Base-by-base conservation (phyloP, 2,113 vertebrate genomes). In the Paramisgurnus dabryanus region DNA sequence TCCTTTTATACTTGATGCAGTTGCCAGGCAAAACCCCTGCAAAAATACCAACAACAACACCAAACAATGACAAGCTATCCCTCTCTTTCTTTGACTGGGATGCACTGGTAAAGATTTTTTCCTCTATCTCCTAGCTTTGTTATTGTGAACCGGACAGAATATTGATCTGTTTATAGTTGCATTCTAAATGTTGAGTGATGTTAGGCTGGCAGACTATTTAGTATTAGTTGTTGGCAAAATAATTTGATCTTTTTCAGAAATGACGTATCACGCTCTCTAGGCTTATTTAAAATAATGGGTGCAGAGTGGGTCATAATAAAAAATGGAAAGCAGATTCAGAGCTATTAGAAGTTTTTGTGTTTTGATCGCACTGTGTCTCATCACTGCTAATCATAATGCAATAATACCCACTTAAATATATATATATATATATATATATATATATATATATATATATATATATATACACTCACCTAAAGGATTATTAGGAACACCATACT, bases 151-250 rank as follows among this genome's bases (percentile, higher is more conserved):
- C 84, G 80, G 72, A 79, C 83, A 82, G 81, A 60, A 45, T 55
- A 91, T 93, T 88, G 91, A 93, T 91, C 89, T 89, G 89, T 91
- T 89, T 92, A 83, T 86, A 85, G 87, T 86, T 78, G 85, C 73
- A 72, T 82, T 70, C 84, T 91, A 90, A 90, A 86, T 82, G 84
- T 81, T 80, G 80, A 85, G 71, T 83, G 71, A 68, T 50, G 27
- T 39, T 40, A 49, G 82, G 79, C 85, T 57, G 82, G 61, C 10
- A 0, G 63, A 66, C 82, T 83, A 71, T 86, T 85, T 89, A 88
- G 79, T 85, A 89, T 92, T 90, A 87, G 85, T 82, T 75, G 55
- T 81, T 73, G 82, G 57, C 60, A 86, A 81, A 67, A 79, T 92
- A 91, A 93, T 92, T 91, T 84, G 85, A 84, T 87, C 87, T 90